Conservation (phyloP, 1,140 invertebrate genomes). For the Drosophila simulans region DNA sequence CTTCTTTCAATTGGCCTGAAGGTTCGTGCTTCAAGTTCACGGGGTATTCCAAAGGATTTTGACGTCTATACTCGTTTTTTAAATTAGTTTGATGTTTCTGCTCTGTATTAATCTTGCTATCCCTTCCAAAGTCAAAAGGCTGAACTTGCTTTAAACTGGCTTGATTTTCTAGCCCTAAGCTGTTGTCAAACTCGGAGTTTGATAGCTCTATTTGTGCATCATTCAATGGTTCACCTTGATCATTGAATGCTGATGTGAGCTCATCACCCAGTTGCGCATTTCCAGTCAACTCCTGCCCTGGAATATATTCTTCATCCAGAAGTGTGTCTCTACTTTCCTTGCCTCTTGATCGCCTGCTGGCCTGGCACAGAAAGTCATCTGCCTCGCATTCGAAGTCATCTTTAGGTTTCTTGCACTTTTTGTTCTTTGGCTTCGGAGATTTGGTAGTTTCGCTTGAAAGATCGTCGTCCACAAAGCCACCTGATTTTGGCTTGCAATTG, state of each 20-base stretch:
- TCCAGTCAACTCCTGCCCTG: constrained; percentile 11
- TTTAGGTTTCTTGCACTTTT: constrained; percentile 7
- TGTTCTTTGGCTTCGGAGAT: constrained; percentile 1
- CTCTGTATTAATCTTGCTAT: neutral
- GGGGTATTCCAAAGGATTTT: neutral
- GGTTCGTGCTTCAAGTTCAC: neutral
- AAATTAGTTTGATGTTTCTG: neutral
- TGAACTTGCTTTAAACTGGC: no score
- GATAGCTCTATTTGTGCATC: neutral
- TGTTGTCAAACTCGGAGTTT: neutral
- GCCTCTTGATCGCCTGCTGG: constrained; percentile 13
- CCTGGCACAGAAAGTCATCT: constrained; percentile 46
- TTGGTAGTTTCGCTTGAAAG: neutral
- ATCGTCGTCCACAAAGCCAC: constrained; percentile 30
- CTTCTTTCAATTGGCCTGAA: neutral
- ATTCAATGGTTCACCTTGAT: neutral
- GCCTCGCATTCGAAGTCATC: constrained; percentile 43
- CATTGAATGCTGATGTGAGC: neutral
- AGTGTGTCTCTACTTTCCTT: neutral
- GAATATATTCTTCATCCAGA: constrained; percentile 13
- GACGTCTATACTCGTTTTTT: neutral
- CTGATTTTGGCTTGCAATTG: constrained; percentile 11
- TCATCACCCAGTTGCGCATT: constrained; percentile 24
- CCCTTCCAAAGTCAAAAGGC: neutral
- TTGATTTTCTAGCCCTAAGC: neutral